Conservation (phyloP, 1,140 invertebrate species). For the Drosophila pseudoananassae region DNA sequence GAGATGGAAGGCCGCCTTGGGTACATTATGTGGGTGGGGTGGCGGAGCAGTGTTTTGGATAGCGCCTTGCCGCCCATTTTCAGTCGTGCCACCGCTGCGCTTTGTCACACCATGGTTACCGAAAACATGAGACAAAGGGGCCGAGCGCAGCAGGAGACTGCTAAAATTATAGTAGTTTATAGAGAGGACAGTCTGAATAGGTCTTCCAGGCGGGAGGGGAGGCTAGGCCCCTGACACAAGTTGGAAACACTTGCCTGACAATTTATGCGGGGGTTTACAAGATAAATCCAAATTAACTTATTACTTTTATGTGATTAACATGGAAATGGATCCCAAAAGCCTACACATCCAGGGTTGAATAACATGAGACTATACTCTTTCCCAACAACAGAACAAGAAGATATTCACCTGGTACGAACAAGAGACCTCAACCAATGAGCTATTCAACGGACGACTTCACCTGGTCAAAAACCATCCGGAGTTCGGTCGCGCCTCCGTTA, state of each 20-base stretch:
- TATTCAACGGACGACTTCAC: constrained; percentile 90
- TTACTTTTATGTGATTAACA: no score
- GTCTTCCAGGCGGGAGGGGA: background rate
- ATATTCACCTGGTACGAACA: constrained; percentile 93
- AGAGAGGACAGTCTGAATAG: background rate
- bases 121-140: background rate
- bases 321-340: background rate
- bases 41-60: no score
- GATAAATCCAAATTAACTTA: no score
- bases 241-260: background rate
- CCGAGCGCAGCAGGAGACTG: constrained; percentile 56
- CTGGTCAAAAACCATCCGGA: constrained; percentile 85
- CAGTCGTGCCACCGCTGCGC: constrained; percentile 38
- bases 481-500: constrained; percentile 92
- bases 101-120: constrained; percentile 37
- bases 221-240: background rate
- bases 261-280: background rate
- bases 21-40: background rate
- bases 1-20: background rate
- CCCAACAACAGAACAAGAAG: constrained; percentile 86
- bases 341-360: background rate
- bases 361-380: background rate
- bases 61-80: no score
- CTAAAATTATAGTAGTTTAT: constrained; percentile 62
- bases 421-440: constrained; percentile 87